Percentiles rank a stretch among this genome's conserved stretches.
phyloP scores from a whole-genome alignment of 2,888 invertebrate genomes.

The Lasius fuliginosus region DNA sequence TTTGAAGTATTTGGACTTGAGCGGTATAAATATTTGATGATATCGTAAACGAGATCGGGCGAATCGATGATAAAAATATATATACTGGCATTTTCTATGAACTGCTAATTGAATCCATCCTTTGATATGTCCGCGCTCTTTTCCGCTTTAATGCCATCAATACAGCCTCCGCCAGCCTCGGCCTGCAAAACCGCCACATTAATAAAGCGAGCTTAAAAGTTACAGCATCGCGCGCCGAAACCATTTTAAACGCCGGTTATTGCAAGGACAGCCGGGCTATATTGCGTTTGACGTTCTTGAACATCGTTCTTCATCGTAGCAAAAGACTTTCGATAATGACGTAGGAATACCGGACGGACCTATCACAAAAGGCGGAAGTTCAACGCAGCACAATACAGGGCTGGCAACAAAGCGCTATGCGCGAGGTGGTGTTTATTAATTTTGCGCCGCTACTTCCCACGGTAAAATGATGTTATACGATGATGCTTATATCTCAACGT shows the following conservation, averaged over 20 bases:
- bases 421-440: slow-evolving; percentile 52
- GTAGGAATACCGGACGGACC: slow-evolving; percentile 22
- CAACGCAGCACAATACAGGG: slow-evolving; percentile 27
- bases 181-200: slow-evolving; percentile 25
- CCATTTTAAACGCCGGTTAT: slow-evolving; percentile 24
- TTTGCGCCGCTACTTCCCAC: slow-evolving; percentile 45
- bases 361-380: slow-evolving; percentile 41
- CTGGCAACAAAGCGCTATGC: slow-evolving; percentile 41
- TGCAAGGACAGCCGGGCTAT: slow-evolving; percentile 10
- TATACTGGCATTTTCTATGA: slow-evolving; percentile 42
- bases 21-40: slow-evolving; percentile 71
- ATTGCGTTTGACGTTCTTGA: slow-evolving; percentile 39
- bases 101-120: slow-evolving; percentile 52
- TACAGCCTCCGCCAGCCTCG: neutral
- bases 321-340: slow-evolving; percentile 54
- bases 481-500: slow-evolving; percentile 42
- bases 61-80: slow-evolving; percentile 41
- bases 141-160: slow-evolving; percentile 37
- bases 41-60: slow-evolving; percentile 61
- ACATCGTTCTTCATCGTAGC: slow-evolving; percentile 15
- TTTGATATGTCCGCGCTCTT: slow-evolving; percentile 38
- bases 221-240: slow-evolving; percentile 17
- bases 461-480: slow-evolving; percentile 52
- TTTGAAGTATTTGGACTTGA: slow-evolving; percentile 62
- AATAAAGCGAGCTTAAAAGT: slow-evolving; percentile 38